Conservation (phyloP, 2,797 vertebrate species). For the Thalassophryne amazonica region DNA sequence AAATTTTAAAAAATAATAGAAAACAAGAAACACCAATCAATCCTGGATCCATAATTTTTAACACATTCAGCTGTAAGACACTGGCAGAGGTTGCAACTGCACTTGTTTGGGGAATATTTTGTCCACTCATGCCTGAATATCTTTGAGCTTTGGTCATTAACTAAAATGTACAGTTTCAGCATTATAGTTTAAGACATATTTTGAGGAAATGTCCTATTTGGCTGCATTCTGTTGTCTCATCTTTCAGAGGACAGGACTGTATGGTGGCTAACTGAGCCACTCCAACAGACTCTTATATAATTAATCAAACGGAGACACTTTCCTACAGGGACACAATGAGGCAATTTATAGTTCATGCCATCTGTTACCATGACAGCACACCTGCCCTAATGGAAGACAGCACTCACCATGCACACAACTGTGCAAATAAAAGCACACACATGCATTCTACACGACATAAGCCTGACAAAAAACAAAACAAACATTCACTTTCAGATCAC, state of each 20-base stretch:
- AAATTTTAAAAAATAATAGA: too few species aligned
- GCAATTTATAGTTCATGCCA: slow-evolving; percentile 67
- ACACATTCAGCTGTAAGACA: too few species aligned
- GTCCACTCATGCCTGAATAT: too few species aligned
- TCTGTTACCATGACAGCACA: slow-evolving; percentile 69
- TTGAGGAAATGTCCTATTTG: slow-evolving; percentile 28
- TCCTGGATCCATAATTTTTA: too few species aligned
- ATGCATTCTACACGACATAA: not conserved
- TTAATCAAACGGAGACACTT: slow-evolving; percentile 64
- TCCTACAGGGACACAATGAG: slow-evolving; percentile 62
- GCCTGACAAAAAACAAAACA: not conserved
- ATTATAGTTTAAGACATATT: slow-evolving; percentile 12
- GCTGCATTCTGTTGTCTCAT: slow-evolving; percentile 37
- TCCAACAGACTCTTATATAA: slow-evolving; percentile 54
- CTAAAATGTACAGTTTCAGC: too few species aligned
- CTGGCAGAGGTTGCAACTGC: too few species aligned
- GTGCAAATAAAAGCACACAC: slow-evolving; percentile 1
- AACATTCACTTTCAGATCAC: not conserved
- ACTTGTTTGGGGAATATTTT: too few species aligned
- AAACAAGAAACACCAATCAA: too few species aligned
- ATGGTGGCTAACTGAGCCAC: slow-evolving; percentile 41
- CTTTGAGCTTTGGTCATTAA: too few species aligned
- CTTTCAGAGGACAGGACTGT: slow-evolving; percentile 32
- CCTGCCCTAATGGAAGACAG: slow-evolving; percentile 44
- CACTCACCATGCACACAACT: slow-evolving; percentile 12